These are phyloP conservation scores for Rhagophthalmus giganteus DNA, from an alignment of 2,888 invertebrate species.

Conservation along the genomic window DNA sequence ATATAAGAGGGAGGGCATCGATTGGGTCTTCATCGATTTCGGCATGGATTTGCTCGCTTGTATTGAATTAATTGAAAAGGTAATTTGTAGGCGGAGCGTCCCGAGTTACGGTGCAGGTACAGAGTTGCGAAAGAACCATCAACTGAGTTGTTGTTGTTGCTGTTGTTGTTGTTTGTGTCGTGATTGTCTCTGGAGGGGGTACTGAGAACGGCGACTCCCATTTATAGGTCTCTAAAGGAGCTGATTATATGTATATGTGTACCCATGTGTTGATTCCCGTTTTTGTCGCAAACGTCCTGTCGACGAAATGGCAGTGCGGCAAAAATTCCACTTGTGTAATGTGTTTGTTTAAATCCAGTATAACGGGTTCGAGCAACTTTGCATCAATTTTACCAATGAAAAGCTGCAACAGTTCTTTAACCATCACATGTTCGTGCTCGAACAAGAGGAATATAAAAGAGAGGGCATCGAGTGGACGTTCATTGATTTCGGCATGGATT, in stretches of 20 bases:
- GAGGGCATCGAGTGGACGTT: conserved; percentile 78
- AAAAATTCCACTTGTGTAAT: background rate
- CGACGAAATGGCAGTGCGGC: conserved; percentile 2
- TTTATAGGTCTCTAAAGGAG: too few species aligned
- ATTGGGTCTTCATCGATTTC: conserved; percentile 96
- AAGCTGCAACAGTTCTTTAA: conserved; percentile 80
- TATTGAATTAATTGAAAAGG: conserved; percentile 95
- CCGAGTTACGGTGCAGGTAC: too few species aligned
- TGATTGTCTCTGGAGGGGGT: too few species aligned
- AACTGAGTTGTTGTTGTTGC: too few species aligned
- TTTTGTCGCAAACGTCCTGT: background rate
- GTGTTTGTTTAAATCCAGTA: conserved; percentile 20
- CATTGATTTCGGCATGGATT: conserved; percentile 79
- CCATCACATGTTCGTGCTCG: conserved; percentile 78
- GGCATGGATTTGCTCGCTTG: conserved; percentile 95
- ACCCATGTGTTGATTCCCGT: background rate
- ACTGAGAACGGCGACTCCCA: background rate
- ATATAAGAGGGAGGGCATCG: conserved; percentile 91
- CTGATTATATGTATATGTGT: too few species aligned
- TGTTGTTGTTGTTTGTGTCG: too few species aligned
- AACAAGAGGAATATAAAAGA: conserved; percentile 75
- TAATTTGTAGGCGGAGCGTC: conserved; percentile 57
- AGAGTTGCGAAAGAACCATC: too few species aligned
- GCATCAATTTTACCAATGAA: conserved; percentile 81
- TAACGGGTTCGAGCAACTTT: conserved; percentile 64